Percentiles rank a stretch among this genome's conserved stretches.
phyloP scores from a whole-genome alignment of 1,140 invertebrate species.

The Heliconius hewitsoni region DNA sequence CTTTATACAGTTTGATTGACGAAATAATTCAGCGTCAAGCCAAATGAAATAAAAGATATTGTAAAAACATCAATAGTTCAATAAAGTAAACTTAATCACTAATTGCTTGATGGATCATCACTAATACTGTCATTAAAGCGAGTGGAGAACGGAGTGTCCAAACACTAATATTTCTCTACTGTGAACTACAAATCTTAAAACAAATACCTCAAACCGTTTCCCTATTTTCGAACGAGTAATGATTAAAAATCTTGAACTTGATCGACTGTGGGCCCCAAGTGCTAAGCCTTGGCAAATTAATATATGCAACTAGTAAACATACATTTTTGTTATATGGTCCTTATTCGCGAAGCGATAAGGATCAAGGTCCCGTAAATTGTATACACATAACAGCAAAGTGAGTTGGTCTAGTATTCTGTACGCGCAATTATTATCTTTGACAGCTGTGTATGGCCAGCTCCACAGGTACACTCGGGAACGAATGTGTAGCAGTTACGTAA shows the following conservation, averaged over 20 bases:
- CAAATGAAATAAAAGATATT: conserved; percentile 1
- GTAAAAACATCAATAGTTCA: neutral
- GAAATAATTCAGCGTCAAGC: neutral
- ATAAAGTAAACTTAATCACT: too few species aligned
- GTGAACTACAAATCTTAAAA: conserved; percentile 35
- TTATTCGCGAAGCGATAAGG: conserved; percentile 44
- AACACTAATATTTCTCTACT: neutral
- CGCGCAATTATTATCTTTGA: conserved; percentile 79
- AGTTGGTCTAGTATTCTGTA: conserved; percentile 67
- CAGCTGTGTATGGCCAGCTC: conserved; percentile 63
- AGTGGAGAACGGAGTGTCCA: neutral
- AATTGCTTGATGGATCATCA: neutral
- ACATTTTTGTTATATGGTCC: conserved; percentile 15
- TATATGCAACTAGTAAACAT: neutral
- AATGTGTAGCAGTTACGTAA: conserved; percentile 41
- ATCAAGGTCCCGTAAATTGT: conserved; percentile 34
- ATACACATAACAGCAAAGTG: conserved; percentile 43
- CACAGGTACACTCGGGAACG: conserved; percentile 56
- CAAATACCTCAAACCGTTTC: conserved; percentile 55
- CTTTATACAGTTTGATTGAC: conserved; percentile 17
- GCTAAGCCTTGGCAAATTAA: conserved; percentile 55
- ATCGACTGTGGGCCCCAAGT: conserved; percentile 69
- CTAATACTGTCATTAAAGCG: neutral
- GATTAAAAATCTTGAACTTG: conserved; percentile 71
- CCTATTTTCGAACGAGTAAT: conserved; percentile 59